Conservation (phyloP, 2,888 invertebrate genomes). For the Hybos culiciformis region DNA sequence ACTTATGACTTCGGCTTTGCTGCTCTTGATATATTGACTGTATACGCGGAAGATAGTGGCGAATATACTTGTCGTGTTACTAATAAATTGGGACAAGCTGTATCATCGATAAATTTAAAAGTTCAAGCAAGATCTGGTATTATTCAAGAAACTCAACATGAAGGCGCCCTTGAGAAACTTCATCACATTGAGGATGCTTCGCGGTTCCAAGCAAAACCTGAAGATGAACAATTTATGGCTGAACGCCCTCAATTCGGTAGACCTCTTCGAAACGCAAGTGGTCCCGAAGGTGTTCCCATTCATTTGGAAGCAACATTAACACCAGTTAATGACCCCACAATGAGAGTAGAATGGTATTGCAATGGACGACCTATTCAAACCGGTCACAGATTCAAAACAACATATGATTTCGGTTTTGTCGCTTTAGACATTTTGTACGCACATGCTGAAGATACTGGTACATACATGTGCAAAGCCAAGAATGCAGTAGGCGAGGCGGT, state of each 20-base stretch:
- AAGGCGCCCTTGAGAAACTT: slow-evolving; percentile 83
- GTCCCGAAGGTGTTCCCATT: slow-evolving; percentile 74
- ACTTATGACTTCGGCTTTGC: slow-evolving; percentile 96
- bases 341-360: slow-evolving; percentile 97
- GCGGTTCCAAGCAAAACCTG: slow-evolving; percentile 53
- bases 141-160: slow-evolving; percentile 82
- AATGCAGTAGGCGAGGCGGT: slow-evolving; percentile 93
- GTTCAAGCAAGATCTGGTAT: slow-evolving; percentile 74
- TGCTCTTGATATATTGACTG: slow-evolving; percentile 85
- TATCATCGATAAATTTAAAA: slow-evolving; percentile 63
- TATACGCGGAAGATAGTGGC: slow-evolving; percentile 88
- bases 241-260: slow-evolving; percentile 85
- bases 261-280: slow-evolving; percentile 71
- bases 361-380: slow-evolving; percentile 86
- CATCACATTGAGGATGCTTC: slow-evolving; percentile 80
- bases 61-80: slow-evolving; percentile 80
- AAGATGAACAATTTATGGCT: slow-evolving; percentile 60
- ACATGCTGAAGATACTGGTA: slow-evolving; percentile 92
- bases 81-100: slow-evolving; percentile 71
- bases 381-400: slow-evolving; percentile 91
- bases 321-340: slow-evolving; percentile 95
- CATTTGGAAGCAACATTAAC: slow-evolving; percentile 91
- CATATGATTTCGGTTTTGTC: slow-evolving; percentile 95
- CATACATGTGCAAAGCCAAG: slow-evolving; percentile 90
- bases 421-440: slow-evolving; percentile 93